Conservation (phyloP, 2,113 vertebrate species). For the Dryoscopus gambensis region DNA sequence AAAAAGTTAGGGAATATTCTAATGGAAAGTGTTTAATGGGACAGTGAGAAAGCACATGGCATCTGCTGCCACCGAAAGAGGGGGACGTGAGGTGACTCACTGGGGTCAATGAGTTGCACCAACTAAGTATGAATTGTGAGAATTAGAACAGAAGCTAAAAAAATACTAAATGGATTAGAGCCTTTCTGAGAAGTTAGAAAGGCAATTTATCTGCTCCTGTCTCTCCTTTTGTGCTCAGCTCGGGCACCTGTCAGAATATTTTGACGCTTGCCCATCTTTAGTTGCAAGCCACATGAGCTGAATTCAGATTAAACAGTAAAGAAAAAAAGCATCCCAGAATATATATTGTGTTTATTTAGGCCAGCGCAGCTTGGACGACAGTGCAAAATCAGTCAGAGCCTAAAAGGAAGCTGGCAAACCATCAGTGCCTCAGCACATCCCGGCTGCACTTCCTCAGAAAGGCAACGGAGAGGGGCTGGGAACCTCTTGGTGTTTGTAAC, state of each 20-base stretch:
- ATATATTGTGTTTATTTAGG: conserved; percentile 64
- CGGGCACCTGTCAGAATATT: conserved; percentile 22
- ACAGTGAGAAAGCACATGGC: not conserved
- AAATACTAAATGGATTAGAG: not conserved
- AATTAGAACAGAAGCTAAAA: not conserved
- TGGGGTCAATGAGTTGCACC: not conserved
- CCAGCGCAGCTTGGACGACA: conserved; percentile 10
- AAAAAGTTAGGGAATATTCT: not conserved
- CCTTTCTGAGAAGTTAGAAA: not conserved
- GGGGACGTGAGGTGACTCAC: not conserved
- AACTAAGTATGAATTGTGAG: not conserved
- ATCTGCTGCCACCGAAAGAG: not conserved
- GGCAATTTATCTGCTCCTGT: conserved; percentile 14
- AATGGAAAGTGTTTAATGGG: rapidly evolving
- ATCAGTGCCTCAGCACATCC: not conserved
- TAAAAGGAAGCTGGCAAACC: conserved; percentile 55
- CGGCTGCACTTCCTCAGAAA: not conserved
- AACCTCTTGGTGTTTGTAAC: not conserved
- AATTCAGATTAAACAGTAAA: conserved; percentile 39
- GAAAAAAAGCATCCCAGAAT: conserved; percentile 6
- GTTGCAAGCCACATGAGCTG: not conserved
- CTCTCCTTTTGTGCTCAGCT: conserved; percentile 16
- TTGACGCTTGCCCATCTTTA: conserved; percentile 38
- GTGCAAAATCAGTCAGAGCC: conserved; percentile 40
- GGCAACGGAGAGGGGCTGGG: not conserved